Evolutionary conservation across 2,113 vertebrate species (phyloP), one percentile per base, ranked within the genome.

Genomic region (Salvelinus fontinalis): DNA sequence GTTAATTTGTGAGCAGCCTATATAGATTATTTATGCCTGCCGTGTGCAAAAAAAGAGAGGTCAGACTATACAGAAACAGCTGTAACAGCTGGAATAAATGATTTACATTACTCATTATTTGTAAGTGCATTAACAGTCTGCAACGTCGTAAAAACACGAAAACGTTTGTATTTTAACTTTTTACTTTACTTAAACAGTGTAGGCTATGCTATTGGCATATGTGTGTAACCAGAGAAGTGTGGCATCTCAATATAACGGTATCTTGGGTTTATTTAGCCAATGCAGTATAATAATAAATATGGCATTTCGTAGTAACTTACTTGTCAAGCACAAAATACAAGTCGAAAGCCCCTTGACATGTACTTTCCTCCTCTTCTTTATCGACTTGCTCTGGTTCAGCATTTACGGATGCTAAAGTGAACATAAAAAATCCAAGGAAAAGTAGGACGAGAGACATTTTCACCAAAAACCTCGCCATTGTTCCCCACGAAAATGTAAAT

Each of bases 321-420:
- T 95, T 96, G 83, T 98, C 96, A 65, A 98, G 90, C 83, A 98
- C 89, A 84, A 98, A 95, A 80, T 98, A 98, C 72, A 98, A 92
- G 92, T 98, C 96, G 84, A 97, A 98, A 67, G 94, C 95, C 1
- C 95, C 95, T 77, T 96, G 93, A 83, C 96, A 98, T 79, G 94
- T 94, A 34, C 94, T 93, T 80, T 93, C 93, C 81, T 93, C 90
- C 48, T 93, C 91, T 73, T 88, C 91, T 16, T 92, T 90, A 2
- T 89, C 82, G 26, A 68, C 86, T 70, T 60, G 68, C 81, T 88
- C 90, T 67, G 90, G 91, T 67, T 91, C 91, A 18, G 76, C 85
- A 81, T 74, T 73, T 18, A 75, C 79, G 3, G 83, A 75, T 75
- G 85, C 75, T 73, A 78, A 83, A 26, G 70, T 64, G 3, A 89